Base-by-base conservation (phyloP, 53 echinoderm and acorn worm species). In the Echinometra lucunter region DNA sequence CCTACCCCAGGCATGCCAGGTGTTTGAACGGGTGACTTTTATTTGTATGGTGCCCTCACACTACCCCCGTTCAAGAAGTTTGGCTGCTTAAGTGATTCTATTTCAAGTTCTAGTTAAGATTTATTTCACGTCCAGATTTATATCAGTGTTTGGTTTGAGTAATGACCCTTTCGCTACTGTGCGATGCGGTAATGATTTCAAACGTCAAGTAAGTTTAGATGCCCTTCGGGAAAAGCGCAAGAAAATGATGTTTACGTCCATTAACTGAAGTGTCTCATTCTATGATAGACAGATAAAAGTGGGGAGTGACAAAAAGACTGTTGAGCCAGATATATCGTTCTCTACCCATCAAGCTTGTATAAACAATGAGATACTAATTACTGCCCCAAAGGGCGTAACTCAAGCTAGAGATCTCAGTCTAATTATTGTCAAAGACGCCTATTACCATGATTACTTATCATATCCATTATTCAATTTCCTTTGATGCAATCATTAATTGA, bases 221-320 rank as follows among this genome's bases (percentile, higher is more conserved):
- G 66, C n/a, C 66, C 66, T 28, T n/a, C 4, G 66, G 66, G 66
- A 66, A n/a, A 66, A 66, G 28, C 66, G 7, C 0, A 27, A 27
- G 66, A 66, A 66, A 66, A 66, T 66, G 28, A 66, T n/a, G 66
- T 66, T 66, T 66, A 66, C 66, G n/a, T 66, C 28, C 66, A 66
- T 66, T 2, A 7, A 66, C 58, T 66, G 16, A 66, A n/a, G 3
- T 66, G n/a, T 27, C 7, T 66, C n/a, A 6, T 66, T 66, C 28
- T n/a, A 28, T 66, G 66, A 15, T n/a, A 27, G 28, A 66, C 28
- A 66, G n/a, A 10, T 66, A n/a, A 66, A 66, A 3, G 10, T 7
- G 28, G 19, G 3, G 13, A 58, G 3, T 7, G 32, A 9, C 7
- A 28, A 67, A 67, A 18, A 32, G 30, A 2, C 12, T 28, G 67